A percentile compares a stretch with the other conserved stretches of the same genome.
Evolutionary conservation across 1,140 invertebrate genomes (phyloP).

Genomic region (Bactericera cockerelli): DNA sequence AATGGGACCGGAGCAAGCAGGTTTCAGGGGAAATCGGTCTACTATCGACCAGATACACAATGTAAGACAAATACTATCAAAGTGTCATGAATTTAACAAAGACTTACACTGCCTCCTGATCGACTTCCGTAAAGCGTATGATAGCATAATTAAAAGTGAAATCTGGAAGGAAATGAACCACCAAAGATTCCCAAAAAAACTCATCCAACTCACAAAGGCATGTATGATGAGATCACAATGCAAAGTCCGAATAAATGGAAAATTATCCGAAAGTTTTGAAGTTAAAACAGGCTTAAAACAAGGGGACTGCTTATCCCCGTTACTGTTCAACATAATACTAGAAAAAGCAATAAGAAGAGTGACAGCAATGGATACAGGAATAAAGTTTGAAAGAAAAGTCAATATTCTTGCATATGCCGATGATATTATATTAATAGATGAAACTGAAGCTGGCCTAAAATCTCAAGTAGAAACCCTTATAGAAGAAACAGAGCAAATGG

Average conservation of each 20-base stretch:
- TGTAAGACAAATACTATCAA: constrained; percentile 11
- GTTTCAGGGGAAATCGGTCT: constrained; percentile 23
- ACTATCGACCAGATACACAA: constrained; percentile 13
- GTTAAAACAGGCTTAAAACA: constrained; percentile 9
- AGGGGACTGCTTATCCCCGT: constrained; percentile 11
- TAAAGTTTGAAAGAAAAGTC: constrained; percentile 7
- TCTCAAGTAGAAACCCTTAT: neutral
- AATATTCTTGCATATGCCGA: constrained; percentile 15
- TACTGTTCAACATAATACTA: constrained; percentile 15
- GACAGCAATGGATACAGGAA: neutral
- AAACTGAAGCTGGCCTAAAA: constrained; percentile 10
- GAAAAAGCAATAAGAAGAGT: constrained; percentile 19
- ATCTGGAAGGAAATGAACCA: constrained; percentile 12
- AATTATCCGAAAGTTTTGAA: constrained; percentile 5
- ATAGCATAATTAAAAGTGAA: constrained; percentile 15
- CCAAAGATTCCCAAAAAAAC: constrained; percentile 7
- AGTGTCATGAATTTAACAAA: constrained; percentile 11
- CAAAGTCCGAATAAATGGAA: constrained; percentile 8
- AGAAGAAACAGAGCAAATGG: constrained; percentile 9
- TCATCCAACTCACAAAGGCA: constrained; percentile 4
- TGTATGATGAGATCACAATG: neutral
- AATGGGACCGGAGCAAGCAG: constrained; percentile 24
- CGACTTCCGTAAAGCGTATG: constrained; percentile 14
- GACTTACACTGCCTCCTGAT: constrained; percentile 6
- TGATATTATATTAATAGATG: constrained; percentile 12